A percentile compares a stretch with the other conserved stretches of the same genome.
phyloP scores from a whole-genome alignment of 2,797 vertebrate species.

The Hephaestus fuliginosus region DNA sequence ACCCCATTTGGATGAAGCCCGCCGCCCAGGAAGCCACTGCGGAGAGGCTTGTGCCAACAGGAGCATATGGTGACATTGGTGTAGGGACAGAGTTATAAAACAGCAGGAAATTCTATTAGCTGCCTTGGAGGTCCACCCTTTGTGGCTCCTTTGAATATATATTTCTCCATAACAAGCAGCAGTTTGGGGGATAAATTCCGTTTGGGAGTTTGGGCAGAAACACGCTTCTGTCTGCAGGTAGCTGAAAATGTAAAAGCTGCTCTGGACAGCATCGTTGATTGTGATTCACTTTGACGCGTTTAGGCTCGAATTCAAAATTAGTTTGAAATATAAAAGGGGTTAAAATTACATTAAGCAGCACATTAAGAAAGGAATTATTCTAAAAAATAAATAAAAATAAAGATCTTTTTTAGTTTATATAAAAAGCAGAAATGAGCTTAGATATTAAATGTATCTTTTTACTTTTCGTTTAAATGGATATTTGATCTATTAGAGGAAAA shows the following conservation, averaged over 20 bases:
- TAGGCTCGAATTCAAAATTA: not conserved
- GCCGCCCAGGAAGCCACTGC: conserved; percentile 58
- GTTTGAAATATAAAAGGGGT: not conserved
- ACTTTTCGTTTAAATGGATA: not conserved
- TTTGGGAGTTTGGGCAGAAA: conserved; percentile 47
- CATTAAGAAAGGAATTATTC: not conserved
- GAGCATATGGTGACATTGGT: conserved; percentile 87
- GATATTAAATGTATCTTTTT: not conserved
- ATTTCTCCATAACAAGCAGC: conserved; percentile 75
- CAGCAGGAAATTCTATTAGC: conserved; percentile 87
- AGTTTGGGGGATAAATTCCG: conserved; percentile 41
- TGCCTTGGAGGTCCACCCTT: conserved; percentile 74
- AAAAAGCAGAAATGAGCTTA: not conserved
- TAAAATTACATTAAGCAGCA: too few species aligned
- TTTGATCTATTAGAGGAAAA: not conserved
- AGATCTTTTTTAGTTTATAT: not conserved
- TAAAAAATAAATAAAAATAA: too few species aligned
- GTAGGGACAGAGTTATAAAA: conserved; percentile 83
- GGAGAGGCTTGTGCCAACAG: conserved; percentile 73
- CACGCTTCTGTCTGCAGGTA: conserved; percentile 17
- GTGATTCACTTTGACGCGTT: conserved; percentile 22
- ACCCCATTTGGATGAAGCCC: conserved; percentile 62
- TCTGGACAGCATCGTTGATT: conserved; percentile 28
- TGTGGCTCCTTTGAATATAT: conserved; percentile 74
- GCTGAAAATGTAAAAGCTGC: not conserved